phyloP scores from a whole-genome alignment of 2,113 vertebrate species.

The Pelecanus crispus region DNA sequence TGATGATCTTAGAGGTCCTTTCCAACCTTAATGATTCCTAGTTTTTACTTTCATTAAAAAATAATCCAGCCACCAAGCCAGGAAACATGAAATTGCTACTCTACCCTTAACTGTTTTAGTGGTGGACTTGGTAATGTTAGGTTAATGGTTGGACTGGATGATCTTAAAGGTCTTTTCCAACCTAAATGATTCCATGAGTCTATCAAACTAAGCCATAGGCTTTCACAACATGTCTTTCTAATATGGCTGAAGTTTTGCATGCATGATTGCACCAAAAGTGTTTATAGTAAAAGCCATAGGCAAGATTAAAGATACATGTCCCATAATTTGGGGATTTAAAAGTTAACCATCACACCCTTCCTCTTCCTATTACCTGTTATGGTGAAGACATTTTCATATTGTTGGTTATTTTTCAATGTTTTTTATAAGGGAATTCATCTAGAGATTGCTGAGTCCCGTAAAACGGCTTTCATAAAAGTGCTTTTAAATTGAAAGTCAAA shows the following conservation, averaged over 20 bases:
- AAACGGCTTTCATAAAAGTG: neutral
- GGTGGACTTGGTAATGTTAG: too few species aligned
- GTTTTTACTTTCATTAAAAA: too few species aligned
- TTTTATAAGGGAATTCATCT: neutral
- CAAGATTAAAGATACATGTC: neutral
- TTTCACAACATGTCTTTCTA: neutral
- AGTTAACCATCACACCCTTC: neutral
- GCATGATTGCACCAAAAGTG: neutral
- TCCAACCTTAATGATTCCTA: too few species aligned
- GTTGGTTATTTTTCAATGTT: neutral
- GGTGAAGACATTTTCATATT: neutral
- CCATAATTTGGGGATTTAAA: neutral
- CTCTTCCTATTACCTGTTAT: neutral
- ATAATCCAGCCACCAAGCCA: too few species aligned
- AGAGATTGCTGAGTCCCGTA: neutral
- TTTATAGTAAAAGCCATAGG: neutral
- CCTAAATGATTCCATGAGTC: too few species aligned
- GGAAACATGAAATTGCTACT: too few species aligned
- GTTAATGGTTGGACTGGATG: too few species aligned
- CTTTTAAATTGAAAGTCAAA: neutral
- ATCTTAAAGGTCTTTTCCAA: too few species aligned
- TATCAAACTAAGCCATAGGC: neutral
- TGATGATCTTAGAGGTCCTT: too few species aligned
- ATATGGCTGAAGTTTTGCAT: neutral
- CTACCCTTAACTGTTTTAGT: too few species aligned